Evolutionary conservation across 37 sponge, comb jelly and placozoan species (phyloP), one percentile per base, ranked within the genome.

Genomic region (Sycon ciliatum): DNA sequence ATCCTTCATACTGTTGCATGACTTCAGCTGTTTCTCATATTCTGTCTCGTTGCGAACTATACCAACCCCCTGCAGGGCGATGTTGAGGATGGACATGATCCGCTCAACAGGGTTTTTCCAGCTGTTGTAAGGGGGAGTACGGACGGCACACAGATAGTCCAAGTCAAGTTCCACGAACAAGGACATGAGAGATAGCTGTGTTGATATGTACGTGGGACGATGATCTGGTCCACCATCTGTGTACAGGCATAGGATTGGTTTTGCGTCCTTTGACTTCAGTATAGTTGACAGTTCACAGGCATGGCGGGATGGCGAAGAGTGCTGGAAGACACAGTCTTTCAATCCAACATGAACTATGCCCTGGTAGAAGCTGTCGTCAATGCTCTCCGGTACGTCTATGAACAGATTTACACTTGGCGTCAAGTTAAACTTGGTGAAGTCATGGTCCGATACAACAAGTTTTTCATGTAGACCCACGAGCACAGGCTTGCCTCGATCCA

Each of bases 41-140:
- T 31, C 33, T 72, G 76, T 78, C 39, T 76, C 28, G 2, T 30
- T 23, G 32, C 76, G 49, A 49, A 64, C 58, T 24, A 81, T 32
- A 5, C 77, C 72, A 34, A 82, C 36, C 28, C 73, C 73, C 33
- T 73, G 73, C 30, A 73, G 58, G n/a, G 73, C 73, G n/a, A 73
- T 34, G 31, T 73, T 73, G 36, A 73, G 56, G 29, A 73, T 57
- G 27, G 57, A 73, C 73, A 73, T 73, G 29, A 57, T 55, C 73
- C 34, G 29, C 58, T 73, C 57, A n/a, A 36, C 58, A 13, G 73
- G 73, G 34, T 73, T 73, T 36, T 73, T 73, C 73, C 73, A 73
- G 58, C 73, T 73, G 42, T 74, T 74, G 49, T 65, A 62, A 2
- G 65, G 65, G 3, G 76, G 76, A 6, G 76, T 74, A 6, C 65